Evolutionary conservation across 2,113 vertebrate genomes (phyloP).

Genomic region (Engystomops pustulosus): DNA sequence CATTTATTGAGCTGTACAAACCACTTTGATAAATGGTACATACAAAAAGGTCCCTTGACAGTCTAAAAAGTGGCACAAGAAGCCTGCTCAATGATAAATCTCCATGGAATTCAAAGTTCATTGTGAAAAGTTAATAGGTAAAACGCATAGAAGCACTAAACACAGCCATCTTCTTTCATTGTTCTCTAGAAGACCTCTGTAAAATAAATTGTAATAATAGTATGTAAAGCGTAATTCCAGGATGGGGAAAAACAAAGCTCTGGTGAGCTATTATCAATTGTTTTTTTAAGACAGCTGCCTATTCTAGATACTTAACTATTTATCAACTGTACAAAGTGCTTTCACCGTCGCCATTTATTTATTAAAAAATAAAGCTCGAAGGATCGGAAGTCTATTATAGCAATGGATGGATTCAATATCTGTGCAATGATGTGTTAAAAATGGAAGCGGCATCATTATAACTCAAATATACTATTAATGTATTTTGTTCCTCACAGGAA

Average conservation of each 20-base stretch:
- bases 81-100: neutral
- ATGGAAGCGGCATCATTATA: conserved; percentile 87
- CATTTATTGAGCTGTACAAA: too few species aligned
- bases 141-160: neutral
- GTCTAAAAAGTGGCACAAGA: too few species aligned
- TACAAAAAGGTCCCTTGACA: too few species aligned
- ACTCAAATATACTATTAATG: conserved; percentile 82
- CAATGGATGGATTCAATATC: conserved; percentile 91
- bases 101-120: neutral
- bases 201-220: conserved; percentile 38
- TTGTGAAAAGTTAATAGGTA: neutral
- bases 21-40: too few species aligned
- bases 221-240: conserved; percentile 44
- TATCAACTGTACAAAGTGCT: conserved; percentile 48
- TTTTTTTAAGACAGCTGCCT: conserved; percentile 52
- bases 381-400: conserved; percentile 79
- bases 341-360: conserved; percentile 64
- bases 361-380: conserved; percentile 73
- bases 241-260: conserved; percentile 39
- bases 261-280: conserved; percentile 39
- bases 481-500: conserved; percentile 76
- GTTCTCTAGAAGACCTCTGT: conserved; percentile 2
- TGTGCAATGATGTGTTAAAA: conserved; percentile 89
- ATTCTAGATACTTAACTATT: conserved; percentile 46
- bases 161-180: conserved; percentile 26